Base-by-base conservation (phyloP, 2,113 vertebrate species). In the Hoplias malabaricus region DNA sequence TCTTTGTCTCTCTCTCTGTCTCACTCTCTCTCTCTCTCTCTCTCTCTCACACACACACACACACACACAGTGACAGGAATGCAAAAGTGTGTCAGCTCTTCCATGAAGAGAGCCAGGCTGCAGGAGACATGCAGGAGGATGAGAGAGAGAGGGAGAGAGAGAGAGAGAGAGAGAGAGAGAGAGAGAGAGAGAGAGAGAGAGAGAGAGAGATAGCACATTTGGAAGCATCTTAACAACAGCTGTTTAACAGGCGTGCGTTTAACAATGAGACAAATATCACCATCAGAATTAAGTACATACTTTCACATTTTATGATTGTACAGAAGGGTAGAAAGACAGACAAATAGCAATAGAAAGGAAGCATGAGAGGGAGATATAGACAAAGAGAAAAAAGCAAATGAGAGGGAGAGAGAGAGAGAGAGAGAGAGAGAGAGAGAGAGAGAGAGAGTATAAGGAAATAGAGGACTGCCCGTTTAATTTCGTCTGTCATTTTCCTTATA, bases 61-160 rank as follows among this genome's bases (percentile, higher is more conserved):
- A 57, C 46, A 66, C 56, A 71, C 59, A 78, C 43, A 77, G 63
- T 59, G 50, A 61, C 54, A 36, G 33, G 40, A 69, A 72, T 72
- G 69, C 19, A 57, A 54, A 72, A 69, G 66, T 50, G 66, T 77
- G 75, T 77, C 75, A 77, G 75, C 66, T 59, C 66, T 69, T 43
- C 40, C 53, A 68, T 68, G 50, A 67, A 69, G 50, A 65, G 43
- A 81, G 73, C 38, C 73, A 29, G 29, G 23, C 36, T 56, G 36
- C 50, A 38, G 50, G 33, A 56, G 69, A 25, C n/a, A 36, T n/a
- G n/a, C n/a, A n/a, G n/a, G 5, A 0, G 8, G 21, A 23, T n/a
- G 43, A 48, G 48, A 34, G 42, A 29, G 42, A 19, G 40, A 12
- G 40, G n/a, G 5, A 0, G 8, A 33, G 40, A n/a, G 43, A 48